Evolutionary conservation across 2,113 vertebrate species (phyloP), one percentile per base, ranked within the genome.

Genomic region (Athene noctua): DNA sequence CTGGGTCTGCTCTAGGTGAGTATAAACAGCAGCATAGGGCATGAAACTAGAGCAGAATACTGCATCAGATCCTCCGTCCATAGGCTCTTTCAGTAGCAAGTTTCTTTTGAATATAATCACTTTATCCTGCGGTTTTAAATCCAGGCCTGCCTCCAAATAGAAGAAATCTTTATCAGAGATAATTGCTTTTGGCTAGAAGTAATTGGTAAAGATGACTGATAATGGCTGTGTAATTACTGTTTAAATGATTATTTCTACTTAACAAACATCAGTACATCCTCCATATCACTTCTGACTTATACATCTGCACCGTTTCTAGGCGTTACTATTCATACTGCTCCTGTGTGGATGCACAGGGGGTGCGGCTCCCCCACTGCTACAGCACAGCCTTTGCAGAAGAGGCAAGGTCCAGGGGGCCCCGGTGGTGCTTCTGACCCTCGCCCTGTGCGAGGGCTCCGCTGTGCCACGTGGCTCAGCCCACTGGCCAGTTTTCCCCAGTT

Each of bases 351-450:
- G 36, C 66, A 23, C 34, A 80, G 54, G 22, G 15, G 18, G 25
- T 22, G 58, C 65, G 51, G 57, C 40, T 80, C 54, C 25, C 32
- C 32, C 42, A 1, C 2, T n/a, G 30, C 13, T 23, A 8, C 59
- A 26, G 2, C 46, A 18, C 57, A 75, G 30, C 49, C 15, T 19
- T 4, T 2, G 3, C 4, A 40, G 80, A 32, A 57, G 38, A 23
- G 30, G 29, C 34, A 25, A 55, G 72, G 66, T 29, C 42, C 2
- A 10, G 11, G 29, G 23, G 7, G 13, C 9, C 27, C 34, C 0
- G 2, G 47, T 0, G 1, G 59, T 21, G 58, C 44, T 29, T 8
- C 20, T 3, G 15, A 40, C 49, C 51, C 52, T 52, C 0, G 1
- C 21, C 4, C 38, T 27, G 34, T 6, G 38, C 1, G 1, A 47